Evolutionary conservation across 2,797 vertebrate species (phyloP).

Genomic region (Rhinogobio ventralis): DNA sequence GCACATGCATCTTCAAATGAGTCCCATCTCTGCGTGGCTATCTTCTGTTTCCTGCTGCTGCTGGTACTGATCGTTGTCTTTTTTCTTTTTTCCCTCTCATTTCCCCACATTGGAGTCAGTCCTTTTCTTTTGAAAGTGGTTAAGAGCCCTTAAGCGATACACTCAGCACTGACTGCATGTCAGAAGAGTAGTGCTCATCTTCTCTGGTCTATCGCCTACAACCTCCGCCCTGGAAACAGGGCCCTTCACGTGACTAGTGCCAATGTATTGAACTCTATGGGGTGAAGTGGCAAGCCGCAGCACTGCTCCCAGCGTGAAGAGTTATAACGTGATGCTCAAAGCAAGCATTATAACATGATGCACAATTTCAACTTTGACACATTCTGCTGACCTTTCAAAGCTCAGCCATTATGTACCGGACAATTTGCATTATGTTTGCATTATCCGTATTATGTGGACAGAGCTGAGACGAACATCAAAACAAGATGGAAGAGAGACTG

Average conservation of each 20-base stretch:
- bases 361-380: not conserved
- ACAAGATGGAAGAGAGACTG: not conserved
- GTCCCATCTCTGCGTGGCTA: slow-evolving; percentile 31
- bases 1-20: slow-evolving; percentile 52
- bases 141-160: slow-evolving; percentile 50
- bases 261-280: not conserved
- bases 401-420: not conserved
- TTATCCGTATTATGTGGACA: not conserved
- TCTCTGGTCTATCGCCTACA: slow-evolving; percentile 27
- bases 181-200: slow-evolving; percentile 8
- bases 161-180: slow-evolving; percentile 22
- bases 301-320: not conserved
- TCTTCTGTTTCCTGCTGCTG: slow-evolving; percentile 46
- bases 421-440: not conserved
- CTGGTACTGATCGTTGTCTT: slow-evolving; percentile 40
- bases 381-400: not conserved
- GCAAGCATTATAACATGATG: not conserved
- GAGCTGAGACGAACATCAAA: not conserved
- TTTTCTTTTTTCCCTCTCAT: slow-evolving; percentile 20
- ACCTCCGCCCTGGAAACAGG: slow-evolving; percentile 29
- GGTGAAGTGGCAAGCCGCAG: not conserved
- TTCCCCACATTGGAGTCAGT: slow-evolving; percentile 25
- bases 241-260: not conserved
- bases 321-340: not conserved
- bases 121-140: slow-evolving; percentile 30